Conservation (phyloP, 92 coral and sea anemone genomes). For the Isaurus tuberculatus region DNA sequence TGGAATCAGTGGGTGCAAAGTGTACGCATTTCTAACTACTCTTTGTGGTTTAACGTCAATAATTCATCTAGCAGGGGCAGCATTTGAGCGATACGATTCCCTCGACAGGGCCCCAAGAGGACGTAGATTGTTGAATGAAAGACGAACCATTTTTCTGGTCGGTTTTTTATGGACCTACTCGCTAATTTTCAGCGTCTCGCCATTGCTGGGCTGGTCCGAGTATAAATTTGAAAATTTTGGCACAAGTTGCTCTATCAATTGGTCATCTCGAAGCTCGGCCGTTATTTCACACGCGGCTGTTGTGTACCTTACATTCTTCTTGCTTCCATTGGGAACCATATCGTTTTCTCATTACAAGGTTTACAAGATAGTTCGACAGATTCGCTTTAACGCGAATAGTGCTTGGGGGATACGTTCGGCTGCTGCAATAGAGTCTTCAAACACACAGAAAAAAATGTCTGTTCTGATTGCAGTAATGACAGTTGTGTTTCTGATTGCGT, state of each 20-base stretch:
- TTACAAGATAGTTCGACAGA: slow-evolving; percentile 45
- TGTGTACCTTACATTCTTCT: slow-evolving; percentile 68
- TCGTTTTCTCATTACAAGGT: slow-evolving; percentile 55
- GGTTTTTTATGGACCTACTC: slow-evolving; percentile 66
- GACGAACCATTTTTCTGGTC: slow-evolving; percentile 19
- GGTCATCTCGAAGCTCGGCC: slow-evolving; percentile 53
- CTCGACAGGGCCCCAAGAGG: slow-evolving; percentile 26
- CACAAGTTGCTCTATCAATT: slow-evolving; percentile 69
- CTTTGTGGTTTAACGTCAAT: slow-evolving; percentile 70
- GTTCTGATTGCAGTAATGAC: slow-evolving; percentile 65
- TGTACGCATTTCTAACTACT: slow-evolving; percentile 71
- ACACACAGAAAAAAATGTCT: slow-evolving; percentile 54
- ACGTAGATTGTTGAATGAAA: neutral
- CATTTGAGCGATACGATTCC: slow-evolving; percentile 67
- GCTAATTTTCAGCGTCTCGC: slow-evolving; percentile 64
- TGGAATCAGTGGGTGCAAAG: slow-evolving; percentile 52
- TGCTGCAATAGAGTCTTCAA: slow-evolving; percentile 57
- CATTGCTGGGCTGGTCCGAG: slow-evolving; percentile 79
- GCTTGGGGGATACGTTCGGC: slow-evolving; percentile 65
- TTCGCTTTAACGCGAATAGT: slow-evolving; percentile 55
- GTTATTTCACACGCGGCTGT: slow-evolving; percentile 50
- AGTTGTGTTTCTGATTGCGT: slow-evolving; percentile 70
- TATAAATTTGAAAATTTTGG: slow-evolving; percentile 73
- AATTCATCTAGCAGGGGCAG: slow-evolving; percentile 65
- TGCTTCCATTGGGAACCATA: slow-evolving; percentile 60